Conservation (phyloP, 2,113 vertebrate species). For the Micromys minutus region DNA sequence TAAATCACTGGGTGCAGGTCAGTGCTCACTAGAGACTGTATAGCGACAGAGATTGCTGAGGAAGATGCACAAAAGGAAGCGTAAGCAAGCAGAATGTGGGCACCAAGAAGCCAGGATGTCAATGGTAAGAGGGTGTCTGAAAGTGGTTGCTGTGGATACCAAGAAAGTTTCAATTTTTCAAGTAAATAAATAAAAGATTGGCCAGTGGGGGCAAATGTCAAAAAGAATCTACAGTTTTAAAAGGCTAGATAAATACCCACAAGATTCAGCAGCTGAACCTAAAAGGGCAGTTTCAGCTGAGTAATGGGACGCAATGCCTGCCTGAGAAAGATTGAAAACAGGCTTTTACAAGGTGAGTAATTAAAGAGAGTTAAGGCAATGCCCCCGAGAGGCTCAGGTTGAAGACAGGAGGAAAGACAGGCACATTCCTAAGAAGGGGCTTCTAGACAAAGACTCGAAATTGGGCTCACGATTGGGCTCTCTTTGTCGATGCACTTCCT, state of each 20-base stretch:
- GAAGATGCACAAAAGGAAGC: neutral
- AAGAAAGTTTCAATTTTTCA: neutral
- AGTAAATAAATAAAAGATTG: neutral
- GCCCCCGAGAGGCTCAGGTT: neutral
- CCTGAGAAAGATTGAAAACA: neutral
- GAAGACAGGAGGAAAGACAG: constrained; percentile 4
- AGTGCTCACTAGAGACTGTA: accelerated
- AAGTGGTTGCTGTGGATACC: neutral
- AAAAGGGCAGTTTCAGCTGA: neutral
- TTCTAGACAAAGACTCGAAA: constrained; percentile 15
- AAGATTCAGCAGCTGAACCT: neutral
- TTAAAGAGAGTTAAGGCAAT: constrained; percentile 10
- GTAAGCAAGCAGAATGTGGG: neutral
- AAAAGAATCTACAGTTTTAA: neutral
- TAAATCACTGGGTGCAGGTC: neutral
- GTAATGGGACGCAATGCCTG: neutral
- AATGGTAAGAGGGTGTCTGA: neutral
- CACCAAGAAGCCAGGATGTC: neutral
- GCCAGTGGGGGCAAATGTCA: neutral
- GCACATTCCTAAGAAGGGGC: neutral
- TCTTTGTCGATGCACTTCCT: neutral
- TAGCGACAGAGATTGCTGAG: neutral
- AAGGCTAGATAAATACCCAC: neutral
- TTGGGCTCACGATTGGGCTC: neutral
- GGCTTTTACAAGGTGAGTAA: constrained; percentile 29